Evolutionary conservation across 2,888 invertebrate species (phyloP), one percentile per base, ranked within the genome.

Genomic region (Aphodius granarius): DNA sequence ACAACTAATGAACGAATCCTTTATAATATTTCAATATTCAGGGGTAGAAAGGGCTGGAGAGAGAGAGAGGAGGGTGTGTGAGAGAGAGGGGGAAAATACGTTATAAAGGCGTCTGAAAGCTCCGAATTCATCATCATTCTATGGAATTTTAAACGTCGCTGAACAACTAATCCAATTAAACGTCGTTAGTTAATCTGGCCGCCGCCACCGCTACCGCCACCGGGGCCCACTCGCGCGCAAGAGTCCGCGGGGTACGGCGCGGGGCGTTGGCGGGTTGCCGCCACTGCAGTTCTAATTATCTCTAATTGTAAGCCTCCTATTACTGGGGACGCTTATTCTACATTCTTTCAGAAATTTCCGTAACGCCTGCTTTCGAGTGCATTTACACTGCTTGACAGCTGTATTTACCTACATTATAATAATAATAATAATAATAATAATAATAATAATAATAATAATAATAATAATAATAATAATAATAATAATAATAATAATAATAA

Each of bases 231-330:
- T 43, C 43, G 43, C 43, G 43, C 43, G 43, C 43, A 43, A 43
- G 43, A 43, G 43, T 6, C 43, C 13, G 43, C 43, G 43, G 43
- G 43, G 43, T n/a, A n/a, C n/a, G n/a, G n/a, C n/a, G n/a, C n/a
- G n/a, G n/a, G n/a, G n/a, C n/a, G 76, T 79, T 78, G 75, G 75
- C 78, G 43, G 43, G 43, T 13, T 3, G 43, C 43, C 43, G 80
- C 80, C 74, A 71, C 74, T 71, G 83, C 84, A 83, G 84, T 83
- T 81, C 81, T 85, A 85, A 85, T 85, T 85, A 85, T 85, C 84
- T 83, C 85, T 85, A 86, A 85, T 86, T 85, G 85, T 84, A 84
- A 85, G 83, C 83, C 84, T 84, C 83, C 78, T 77, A 78, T 78
- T 78, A 79, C 77, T n/a, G 78, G 72, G 65, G 72, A 72, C 71